Base-by-base conservation (phyloP, 2,888 invertebrate genomes). In the Caenorhabditis angaria region DNA sequence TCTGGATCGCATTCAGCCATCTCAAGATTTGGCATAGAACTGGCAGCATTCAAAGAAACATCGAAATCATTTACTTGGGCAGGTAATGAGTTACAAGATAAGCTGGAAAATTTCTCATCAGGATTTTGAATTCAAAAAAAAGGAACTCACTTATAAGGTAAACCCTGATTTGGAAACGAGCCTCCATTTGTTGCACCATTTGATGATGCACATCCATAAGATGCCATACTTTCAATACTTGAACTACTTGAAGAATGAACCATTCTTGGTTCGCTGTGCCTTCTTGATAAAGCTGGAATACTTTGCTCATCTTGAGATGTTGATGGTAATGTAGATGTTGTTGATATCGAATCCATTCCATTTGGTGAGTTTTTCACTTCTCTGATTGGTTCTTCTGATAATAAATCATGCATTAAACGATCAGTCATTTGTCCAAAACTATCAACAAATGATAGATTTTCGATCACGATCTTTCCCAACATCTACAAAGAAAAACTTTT, bases 391-490 rank as follows among this genome's bases (percentile, higher is more conserved):
- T 70, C 70, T 35, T 78, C 77, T 28, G 80, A 76, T 20, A 85
- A 70, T 20, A 87, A 61, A 70, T 87, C 86, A 47, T 70, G 73
- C 58, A 86, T 70, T 56, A 86, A 60, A 22, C 76, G 80, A 59
- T 87, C 85, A 35, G 60, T 74, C 73, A 83, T 81, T 28, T 80
- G 77, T 3, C 84, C 82, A 69, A 86, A 86, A 12, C 82, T 81
- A 41, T 83, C 83, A 18, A 83, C 76, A 69, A 85, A 86, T 12
- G 83, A 82, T 8, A 86, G 75, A 61, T 86, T 86, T 60, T 86
- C 86, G 59, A 80, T 78, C 54, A 87, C 82, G 14, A 82, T 61
- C 24, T 75, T 80, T 24, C 84, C 85, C 1, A 86, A 65, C 69
- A 85, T 76, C 84, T 83, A 64, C n/a, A 82, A 64, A 20, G 8